Percentiles rank a stretch among this genome's conserved stretches.
Conservation (phyloP, 2,113 vertebrate species). For the Brienomyrus longianalis region DNA sequence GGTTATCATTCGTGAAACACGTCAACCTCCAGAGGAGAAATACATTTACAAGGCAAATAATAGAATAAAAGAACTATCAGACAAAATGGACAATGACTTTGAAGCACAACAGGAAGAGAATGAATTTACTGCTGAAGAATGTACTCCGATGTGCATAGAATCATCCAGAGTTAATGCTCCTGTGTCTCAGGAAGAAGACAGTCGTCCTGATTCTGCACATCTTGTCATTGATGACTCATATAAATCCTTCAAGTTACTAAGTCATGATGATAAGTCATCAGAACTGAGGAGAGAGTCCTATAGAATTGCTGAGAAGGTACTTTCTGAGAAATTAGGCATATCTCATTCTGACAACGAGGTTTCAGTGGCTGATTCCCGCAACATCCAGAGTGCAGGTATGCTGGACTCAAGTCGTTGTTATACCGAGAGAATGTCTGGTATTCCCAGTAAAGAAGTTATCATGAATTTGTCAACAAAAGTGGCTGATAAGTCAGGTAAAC, state of each 20-base stretch:
- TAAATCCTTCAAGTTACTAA: slow-evolving; percentile 89
- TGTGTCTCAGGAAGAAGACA: slow-evolving; percentile 93
- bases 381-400: slow-evolving; percentile 65
- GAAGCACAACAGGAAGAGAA: slow-evolving; percentile 86
- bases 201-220: slow-evolving; percentile 93
- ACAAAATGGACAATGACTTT: slow-evolving; percentile 74
- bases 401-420: slow-evolving; percentile 68
- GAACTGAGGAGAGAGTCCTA: slow-evolving; percentile 97
- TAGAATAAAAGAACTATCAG: slow-evolving; percentile 78
- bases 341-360: slow-evolving; percentile 89
- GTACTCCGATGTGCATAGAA: slow-evolving; percentile 84
- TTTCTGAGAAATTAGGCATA: slow-evolving; percentile 91
- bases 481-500: slow-evolving; percentile 80
- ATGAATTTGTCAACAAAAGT: slow-evolving; percentile 86
- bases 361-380: slow-evolving; percentile 68
- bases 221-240: slow-evolving; percentile 93
- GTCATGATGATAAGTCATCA: slow-evolving; percentile 92
- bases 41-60: slow-evolving; percentile 83
- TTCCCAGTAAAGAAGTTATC: slow-evolving; percentile 75
- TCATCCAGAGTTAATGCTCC: slow-evolving; percentile 93
- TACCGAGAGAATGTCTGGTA: slow-evolving; percentile 68
- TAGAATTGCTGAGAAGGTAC: slow-evolving; percentile 99
- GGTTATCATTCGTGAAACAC: slow-evolving; percentile 94
- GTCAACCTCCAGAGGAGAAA: slow-evolving; percentile 91
- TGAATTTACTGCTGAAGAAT: slow-evolving; percentile 84